These are phyloP conservation scores for Manis javanica DNA, from an alignment of 2,797 vertebrate species.

Conservation along the genomic window DNA sequence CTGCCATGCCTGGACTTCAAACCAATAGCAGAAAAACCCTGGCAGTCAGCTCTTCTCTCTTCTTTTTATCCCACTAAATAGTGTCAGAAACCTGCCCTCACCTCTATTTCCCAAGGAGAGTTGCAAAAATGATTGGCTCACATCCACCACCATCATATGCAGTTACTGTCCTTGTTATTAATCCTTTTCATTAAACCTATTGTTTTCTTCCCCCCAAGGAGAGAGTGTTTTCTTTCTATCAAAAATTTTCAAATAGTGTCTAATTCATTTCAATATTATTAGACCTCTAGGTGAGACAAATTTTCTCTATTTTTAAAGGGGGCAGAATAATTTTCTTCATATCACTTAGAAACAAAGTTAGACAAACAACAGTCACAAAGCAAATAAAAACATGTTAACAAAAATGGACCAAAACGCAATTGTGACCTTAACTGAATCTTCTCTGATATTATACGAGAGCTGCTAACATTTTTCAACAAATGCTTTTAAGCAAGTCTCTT, in stretches of 20 bases:
- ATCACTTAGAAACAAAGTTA: background rate
- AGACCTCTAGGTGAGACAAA: background rate
- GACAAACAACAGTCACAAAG: background rate
- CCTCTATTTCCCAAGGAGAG: background rate
- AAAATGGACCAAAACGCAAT: background rate
- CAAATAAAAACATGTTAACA: background rate
- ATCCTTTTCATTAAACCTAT: background rate
- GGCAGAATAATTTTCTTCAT: background rate
- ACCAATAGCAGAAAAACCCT: background rate
- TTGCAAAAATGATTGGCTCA: background rate
- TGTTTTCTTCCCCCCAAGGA: background rate
- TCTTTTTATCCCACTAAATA: background rate
- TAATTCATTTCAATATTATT: background rate
- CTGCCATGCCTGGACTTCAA: background rate
- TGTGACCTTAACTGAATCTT: background rate
- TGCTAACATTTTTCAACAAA: background rate
- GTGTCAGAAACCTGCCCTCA: background rate
- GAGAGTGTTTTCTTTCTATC: background rate
- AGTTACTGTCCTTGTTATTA: background rate
- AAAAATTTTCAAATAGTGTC: background rate
- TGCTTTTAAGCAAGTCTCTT: background rate
- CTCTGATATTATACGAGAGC: background rate
- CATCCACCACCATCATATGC: background rate
- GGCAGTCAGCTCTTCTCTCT: background rate
- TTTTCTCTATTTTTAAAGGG: background rate